Evolutionary conservation across 2,797 vertebrate genomes (phyloP).

Genomic region (Cercopithecus petaurista): DNA sequence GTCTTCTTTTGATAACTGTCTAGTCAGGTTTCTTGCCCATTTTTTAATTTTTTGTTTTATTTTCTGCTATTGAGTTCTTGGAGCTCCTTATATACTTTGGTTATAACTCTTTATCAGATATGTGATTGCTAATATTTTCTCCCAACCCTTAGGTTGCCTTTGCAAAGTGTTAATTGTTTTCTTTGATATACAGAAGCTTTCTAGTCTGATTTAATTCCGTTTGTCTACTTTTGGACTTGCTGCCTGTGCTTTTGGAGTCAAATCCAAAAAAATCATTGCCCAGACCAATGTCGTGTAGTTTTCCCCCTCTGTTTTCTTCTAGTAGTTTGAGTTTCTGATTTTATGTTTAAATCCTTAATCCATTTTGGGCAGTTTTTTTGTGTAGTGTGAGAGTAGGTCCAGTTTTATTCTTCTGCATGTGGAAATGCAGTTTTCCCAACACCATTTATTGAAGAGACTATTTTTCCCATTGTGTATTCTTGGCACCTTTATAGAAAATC

Average conservation of each 20-base stretch:
- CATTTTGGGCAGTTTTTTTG: not conserved
- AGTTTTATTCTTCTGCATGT: not conserved
- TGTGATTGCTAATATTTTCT: not conserved
- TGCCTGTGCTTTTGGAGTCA: not conserved
- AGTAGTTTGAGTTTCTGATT: not conserved
- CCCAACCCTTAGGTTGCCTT: not conserved
- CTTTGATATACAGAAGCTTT: not conserved
- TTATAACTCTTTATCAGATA: not conserved
- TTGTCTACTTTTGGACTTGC: not conserved
- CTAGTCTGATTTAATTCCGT: not conserved
- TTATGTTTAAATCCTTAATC: not conserved
- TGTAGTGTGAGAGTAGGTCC: not conserved
- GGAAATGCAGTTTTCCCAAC: not conserved
- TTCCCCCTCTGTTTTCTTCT: not conserved
- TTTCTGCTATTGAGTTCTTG: not conserved
- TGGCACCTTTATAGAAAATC: not conserved
- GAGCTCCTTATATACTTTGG: not conserved
- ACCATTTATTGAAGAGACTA: not conserved
- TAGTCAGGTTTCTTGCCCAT: not conserved
- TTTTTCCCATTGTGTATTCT: not conserved
- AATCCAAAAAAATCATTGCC: not conserved
- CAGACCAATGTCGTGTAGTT: not conserved
- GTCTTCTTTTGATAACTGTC: not conserved
- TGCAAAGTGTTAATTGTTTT: not conserved
- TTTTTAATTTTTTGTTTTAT: not conserved